Evolutionary conservation across 35 echinoderm and acorn worm genomes (phyloP).

Genomic region (Holothuria glaberrima): DNA sequence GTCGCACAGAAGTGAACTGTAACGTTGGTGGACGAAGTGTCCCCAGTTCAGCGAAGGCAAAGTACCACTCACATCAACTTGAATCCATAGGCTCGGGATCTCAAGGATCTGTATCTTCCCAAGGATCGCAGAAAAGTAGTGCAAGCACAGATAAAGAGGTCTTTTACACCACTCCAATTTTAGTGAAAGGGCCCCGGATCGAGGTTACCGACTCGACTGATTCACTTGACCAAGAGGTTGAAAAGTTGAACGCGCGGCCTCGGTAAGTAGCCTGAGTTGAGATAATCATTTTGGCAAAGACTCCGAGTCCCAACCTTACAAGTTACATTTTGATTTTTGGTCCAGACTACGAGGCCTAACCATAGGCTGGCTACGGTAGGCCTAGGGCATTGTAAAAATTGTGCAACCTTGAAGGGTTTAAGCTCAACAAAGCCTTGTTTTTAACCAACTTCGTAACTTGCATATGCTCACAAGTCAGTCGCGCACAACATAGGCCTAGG

Average conservation of each 20-base stretch:
- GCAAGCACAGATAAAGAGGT: slow-evolving; percentile 52
- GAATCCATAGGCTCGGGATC: slow-evolving; percentile 58
- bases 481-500: too few relatives aligned
- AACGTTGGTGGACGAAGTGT: not conserved
- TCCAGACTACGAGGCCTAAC: too few relatives aligned
- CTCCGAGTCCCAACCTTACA: too few relatives aligned
- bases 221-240: slow-evolving; percentile 89
- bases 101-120: slow-evolving; percentile 46
- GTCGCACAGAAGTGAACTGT: not conserved
- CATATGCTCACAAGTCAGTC: too few relatives aligned
- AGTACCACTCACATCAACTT: slow-evolving; percentile 14
- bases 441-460: too few relatives aligned
- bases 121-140: slow-evolving; percentile 49
- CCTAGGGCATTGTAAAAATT: too few relatives aligned
- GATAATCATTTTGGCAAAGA: too few relatives aligned
- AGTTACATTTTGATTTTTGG: too few relatives aligned
- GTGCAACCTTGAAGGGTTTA: too few relatives aligned
- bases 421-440: too few relatives aligned
- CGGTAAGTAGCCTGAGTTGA: too few relatives aligned
- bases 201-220: slow-evolving; percentile 92
- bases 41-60: not conserved
- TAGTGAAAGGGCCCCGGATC: slow-evolving; percentile 74
- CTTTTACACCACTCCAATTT: slow-evolving; percentile 43
- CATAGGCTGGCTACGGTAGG: too few relatives aligned
- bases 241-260: slow-evolving; percentile 77